Conservation (phyloP, 2,888 invertebrate genomes). For the Gnatocerus cornutus region DNA sequence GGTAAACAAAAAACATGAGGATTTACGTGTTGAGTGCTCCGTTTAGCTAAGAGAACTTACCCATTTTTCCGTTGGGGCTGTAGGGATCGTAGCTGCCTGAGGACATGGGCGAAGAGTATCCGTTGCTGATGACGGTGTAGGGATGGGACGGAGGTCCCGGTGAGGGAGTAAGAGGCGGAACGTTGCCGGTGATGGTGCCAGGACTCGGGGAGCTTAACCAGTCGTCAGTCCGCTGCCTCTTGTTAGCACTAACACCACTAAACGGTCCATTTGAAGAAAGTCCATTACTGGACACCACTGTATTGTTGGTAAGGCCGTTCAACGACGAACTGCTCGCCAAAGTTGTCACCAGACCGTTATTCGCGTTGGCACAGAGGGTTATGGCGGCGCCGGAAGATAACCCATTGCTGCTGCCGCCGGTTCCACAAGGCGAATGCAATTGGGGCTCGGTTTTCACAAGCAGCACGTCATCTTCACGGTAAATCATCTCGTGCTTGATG, state of each 20-base stretch:
- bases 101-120: slow-evolving; percentile 90
- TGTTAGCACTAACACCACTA: slow-evolving; percentile 64
- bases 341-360: slow-evolving; percentile 56
- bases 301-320: slow-evolving; percentile 68
- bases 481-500: slow-evolving; percentile 79
- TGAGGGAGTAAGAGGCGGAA: slow-evolving; percentile 80
- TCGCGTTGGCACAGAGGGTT: slow-evolving; percentile 54
- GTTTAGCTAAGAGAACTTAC: slow-evolving; percentile 74
- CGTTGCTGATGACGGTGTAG: slow-evolving; percentile 78
- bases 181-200: slow-evolving; percentile 71
- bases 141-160: slow-evolving; percentile 75
- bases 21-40: neutral
- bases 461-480: slow-evolving; percentile 72
- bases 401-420: slow-evolving; percentile 57
- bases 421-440: slow-evolving; percentile 64
- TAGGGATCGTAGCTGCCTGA: slow-evolving; percentile 93
- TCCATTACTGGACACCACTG: slow-evolving; percentile 65
- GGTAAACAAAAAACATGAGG: neutral
- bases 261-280: slow-evolving; percentile 59
- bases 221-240: slow-evolving; percentile 76
- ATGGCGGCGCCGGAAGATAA: slow-evolving; percentile 56
- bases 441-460: slow-evolving; percentile 72
- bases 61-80: slow-evolving; percentile 91
- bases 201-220: slow-evolving; percentile 80
- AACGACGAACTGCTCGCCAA: slow-evolving; percentile 68